Base-by-base conservation (phyloP, 2,113 vertebrate genomes). In the Lophura nycthemera region DNA sequence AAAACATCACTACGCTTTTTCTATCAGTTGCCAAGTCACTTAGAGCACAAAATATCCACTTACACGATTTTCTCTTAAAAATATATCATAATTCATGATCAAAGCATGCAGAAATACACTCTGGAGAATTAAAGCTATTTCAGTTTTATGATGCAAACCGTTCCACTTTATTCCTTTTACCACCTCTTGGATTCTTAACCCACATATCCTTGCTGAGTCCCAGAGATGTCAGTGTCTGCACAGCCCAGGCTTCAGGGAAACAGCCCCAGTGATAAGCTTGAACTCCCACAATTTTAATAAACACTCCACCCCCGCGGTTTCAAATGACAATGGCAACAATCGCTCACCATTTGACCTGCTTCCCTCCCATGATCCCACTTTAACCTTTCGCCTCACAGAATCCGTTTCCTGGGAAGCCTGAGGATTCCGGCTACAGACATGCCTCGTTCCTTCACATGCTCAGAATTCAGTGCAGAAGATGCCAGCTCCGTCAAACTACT, bases 261-360 rank as follows among this genome's bases (percentile, higher is more conserved):
- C 13, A 56, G 3, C 52, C 48, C 30, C 47, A 15, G 29, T 5
- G 13, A 15, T 19, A 24, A 75, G 50, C 29, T 72, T 1, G 48
- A 61, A 56, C 14, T 32, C 15, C 30, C 56, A 9, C 11, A 3
- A 14, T 72, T 50, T 32, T 8, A 29, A 47, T 1, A 0, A 57
- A 22, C 54, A 36, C 40, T 81, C 83, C 84, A 29, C 25, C 88
- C 92, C 92, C 30, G 83, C 90, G 36, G 76, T 12, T 83, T 22
- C 47, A 47, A 25, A 77, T 21, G 3, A 89, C 88, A 79, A 76
- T 1, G 70, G 40, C 75, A 86, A 91, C 80, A 16, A 40, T 60
- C 25, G 95, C 98, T 98, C 97, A 98, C 98, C 98, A 98, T 98
- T 98, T 98, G 95, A 98, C 98, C 95, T 97, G 98, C 89, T 97